These are phyloP conservation scores for Drosophila testacea DNA, from an alignment of 2,888 invertebrate genomes.

Conservation along the genomic window DNA sequence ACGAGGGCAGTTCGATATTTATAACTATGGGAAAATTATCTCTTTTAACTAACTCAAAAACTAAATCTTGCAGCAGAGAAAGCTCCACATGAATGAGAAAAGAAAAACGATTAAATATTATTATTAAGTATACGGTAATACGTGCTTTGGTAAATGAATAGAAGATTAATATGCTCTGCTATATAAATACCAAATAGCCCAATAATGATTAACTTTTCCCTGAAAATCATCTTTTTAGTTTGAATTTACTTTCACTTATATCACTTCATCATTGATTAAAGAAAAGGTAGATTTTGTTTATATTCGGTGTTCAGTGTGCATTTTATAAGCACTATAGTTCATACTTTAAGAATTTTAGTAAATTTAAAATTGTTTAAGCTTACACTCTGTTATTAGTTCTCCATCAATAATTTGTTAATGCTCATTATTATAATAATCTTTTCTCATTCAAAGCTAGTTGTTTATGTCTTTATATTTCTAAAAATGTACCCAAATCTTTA, in stretches of 20 bases:
- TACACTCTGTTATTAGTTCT: neutral
- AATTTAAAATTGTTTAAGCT: no score
- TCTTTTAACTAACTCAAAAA: neutral
- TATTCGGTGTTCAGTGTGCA: no score
- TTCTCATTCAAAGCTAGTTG: neutral
- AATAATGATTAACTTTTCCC: neutral
- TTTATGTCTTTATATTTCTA: neutral
- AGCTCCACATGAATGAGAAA: conserved; percentile 9
- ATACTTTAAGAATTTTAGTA: no score
- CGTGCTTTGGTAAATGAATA: neutral
- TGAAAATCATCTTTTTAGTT: neutral
- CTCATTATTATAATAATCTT: neutral
- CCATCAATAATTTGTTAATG: neutral
- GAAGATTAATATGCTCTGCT: neutral
- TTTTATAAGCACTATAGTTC: no score
- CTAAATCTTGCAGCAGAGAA: conserved; percentile 9
- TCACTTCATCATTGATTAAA: neutral
- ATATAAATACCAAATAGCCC: neutral
- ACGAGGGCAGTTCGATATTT: conserved; percentile 42
- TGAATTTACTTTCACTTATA: neutral
- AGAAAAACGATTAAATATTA: conserved; percentile 10
- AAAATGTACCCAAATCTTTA: neutral
- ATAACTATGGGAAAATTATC: neutral
- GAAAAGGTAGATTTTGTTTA: no score
- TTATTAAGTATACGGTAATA: conserved; percentile 5